Base-by-base conservation (phyloP, 2,888 invertebrate species). In the Anarsia innoxiella region DNA sequence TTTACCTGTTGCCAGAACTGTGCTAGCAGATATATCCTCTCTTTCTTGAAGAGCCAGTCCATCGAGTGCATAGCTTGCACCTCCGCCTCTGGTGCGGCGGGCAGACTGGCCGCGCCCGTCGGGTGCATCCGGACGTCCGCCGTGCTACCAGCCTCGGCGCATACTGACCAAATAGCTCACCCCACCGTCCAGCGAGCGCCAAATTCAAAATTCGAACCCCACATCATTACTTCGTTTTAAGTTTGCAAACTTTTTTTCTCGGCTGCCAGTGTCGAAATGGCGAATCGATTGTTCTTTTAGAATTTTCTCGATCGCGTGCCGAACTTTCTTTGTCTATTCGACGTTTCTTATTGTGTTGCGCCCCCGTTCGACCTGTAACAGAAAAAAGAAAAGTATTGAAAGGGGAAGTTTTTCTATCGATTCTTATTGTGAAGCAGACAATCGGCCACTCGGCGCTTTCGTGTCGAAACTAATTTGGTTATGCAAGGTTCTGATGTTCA, bases 41-140 rank as follows among this genome's bases (percentile, higher is more conserved):
- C 95, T 88, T 95, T 95, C 90, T 95, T 95, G 89, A 95, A 95
- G 82, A 95, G 91, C 95, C 95, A 95, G 89, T 95, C 95, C 95
- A 95, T 94, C 77, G 94, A 94, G 89, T 94, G 94, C 91, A 94
- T 93, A 86, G 94, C 91, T 90, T 93, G 93, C 87, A 94, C 91
- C 90, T 95, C 94, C 90, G 94, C 93, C 88, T 93, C 92, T 70
- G 88, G 90, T 86, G 91, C 89, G 89, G 90, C 90, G 88, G 92
- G 89, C 88, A 91, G 89, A 77, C 86, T 87, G 80, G 89, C 86
- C 72, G 89, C 87, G 76, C 84, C 87, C 85, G 91, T 90, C 74
- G 91, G 91, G 90, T 91, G 91, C 91, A 91, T 91, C 87, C 90
- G 90, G 80, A 61, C 65, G 57, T 56, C 74, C 70, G 63, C 64